Evolutionary conservation across 2,113 vertebrate species (phyloP), one percentile per base, ranked within the genome.

Genomic region (Esox niger): DNA sequence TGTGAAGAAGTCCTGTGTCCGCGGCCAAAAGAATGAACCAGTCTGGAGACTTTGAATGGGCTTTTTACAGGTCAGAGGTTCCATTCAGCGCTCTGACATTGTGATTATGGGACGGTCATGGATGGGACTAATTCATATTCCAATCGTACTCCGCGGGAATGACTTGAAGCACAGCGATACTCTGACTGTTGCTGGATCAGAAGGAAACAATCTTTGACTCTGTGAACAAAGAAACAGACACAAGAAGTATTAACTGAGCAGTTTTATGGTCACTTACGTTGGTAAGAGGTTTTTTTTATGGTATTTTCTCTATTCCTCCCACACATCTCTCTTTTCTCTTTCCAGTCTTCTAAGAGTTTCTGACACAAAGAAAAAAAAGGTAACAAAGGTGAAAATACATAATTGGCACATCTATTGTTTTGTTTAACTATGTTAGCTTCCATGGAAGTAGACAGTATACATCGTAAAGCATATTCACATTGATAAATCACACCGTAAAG

Each of bases 41-140:
- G 92, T 92, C 90, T 92, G 91, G 93, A 93, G 93, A 91, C 89
- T 88, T 80, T 98, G 94, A 98, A 98, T 95, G 83, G 94, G 87
- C 90, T 92, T 94, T 96, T 96, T 94, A 95, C 96, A 98, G 95
- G 96, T 98, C 97, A 98, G 85, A 85, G 95, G 89, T 87, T 93
- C 95, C 87, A 95, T 98, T 99, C 94, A 98, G 78, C 83, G 86
- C 71, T 59, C 86, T 90, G 92, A 94, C 95, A 95, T 93, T 95
- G 94, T 96, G 95, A 95, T 95, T 95, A 94, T 95, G 89, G 85
- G 60, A 92, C 87, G 90, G 91, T 95, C 95, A 97, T 94, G 94
- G 94, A 96, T 94, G 93, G 91, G 81, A 90, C 94, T 98, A 95
- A 95, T 98, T 98, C 95, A 96, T 97, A 98, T 98, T 97, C 95